These are phyloP conservation scores for Bagarius yarrelli DNA, from an alignment of 2,113 vertebrate genomes.

Conservation along the genomic window DNA sequence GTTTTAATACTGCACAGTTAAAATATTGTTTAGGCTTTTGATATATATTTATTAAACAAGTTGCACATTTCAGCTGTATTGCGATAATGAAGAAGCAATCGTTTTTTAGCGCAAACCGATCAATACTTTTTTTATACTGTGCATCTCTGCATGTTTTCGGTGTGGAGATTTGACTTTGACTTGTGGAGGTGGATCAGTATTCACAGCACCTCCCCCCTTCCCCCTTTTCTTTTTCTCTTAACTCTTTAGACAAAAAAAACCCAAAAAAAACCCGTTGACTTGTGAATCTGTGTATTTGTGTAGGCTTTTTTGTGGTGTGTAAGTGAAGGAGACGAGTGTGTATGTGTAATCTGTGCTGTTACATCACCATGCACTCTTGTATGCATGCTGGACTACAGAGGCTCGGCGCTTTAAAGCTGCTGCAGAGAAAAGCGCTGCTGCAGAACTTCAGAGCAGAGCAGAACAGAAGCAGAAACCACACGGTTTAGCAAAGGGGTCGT, in stretches of 20 bases:
- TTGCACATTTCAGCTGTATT: neutral
- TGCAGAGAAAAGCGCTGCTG: slow-evolving; percentile 29
- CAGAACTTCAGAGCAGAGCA: slow-evolving; percentile 18
- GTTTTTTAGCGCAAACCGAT: neutral
- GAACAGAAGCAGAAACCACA: neutral
- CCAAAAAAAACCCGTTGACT: neutral
- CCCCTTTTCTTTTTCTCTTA: neutral
- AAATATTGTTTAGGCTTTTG: neutral
- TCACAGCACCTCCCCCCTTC: neutral
- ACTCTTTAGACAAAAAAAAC: neutral
- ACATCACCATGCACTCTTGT: slow-evolving; percentile 25
- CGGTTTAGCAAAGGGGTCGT: neutral
- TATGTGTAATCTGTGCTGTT: slow-evolving; percentile 4
- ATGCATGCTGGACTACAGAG: slow-evolving; percentile 13
- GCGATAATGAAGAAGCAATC: neutral
- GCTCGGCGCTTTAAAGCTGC: neutral
- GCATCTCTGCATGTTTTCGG: neutral
- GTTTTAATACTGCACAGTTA: neutral
- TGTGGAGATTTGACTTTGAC: slow-evolving; percentile 15
- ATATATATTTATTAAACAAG: neutral
- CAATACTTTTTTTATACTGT: slow-evolving; percentile 4
- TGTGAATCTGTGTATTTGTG: slow-evolving; percentile 4
- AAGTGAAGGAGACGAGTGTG: slow-evolving; percentile 3
- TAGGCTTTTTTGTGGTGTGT: neutral
- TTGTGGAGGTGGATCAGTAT: slow-evolving; percentile 29